Evolutionary conservation across 1,140 invertebrate genomes (phyloP).

Genomic region (Zaprionus tsacasi): DNA sequence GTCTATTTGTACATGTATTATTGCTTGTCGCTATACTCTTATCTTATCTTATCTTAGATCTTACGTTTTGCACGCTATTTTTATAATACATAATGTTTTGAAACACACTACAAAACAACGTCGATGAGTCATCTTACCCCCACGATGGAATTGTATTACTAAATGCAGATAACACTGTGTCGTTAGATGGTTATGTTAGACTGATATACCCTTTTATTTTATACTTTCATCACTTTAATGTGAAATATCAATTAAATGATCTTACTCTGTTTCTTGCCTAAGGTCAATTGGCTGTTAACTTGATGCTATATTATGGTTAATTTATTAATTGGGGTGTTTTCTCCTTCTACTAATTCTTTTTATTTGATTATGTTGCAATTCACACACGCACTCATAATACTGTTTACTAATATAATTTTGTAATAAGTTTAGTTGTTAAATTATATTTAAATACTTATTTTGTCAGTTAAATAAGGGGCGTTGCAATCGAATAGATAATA

Average conservation of each 20-base stretch:
- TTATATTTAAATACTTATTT: too few relatives aligned
- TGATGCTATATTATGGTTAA: not conserved
- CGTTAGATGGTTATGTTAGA: too few relatives aligned
- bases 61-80: not conserved
- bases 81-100: not conserved
- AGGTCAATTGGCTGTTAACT: not conserved
- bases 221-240: not conserved
- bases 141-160: too few relatives aligned
- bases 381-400: too few relatives aligned
- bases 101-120: not conserved
- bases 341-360: not conserved
- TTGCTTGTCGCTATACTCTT: not conserved
- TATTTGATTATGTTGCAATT: not conserved
- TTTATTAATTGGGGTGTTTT: not conserved
- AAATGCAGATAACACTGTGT: too few relatives aligned
- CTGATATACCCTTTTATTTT: too few relatives aligned
- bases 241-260: too few relatives aligned
- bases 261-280: not conserved
- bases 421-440: too few relatives aligned
- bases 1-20: not conserved
- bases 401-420: too few relatives aligned
- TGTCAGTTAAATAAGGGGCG: too few relatives aligned
- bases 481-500: too few relatives aligned
- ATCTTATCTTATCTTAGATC: not conserved
- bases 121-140: not conserved